These are phyloP conservation scores for Psix sp. DNA, from an alignment of 1,140 invertebrate species.

Conservation along the genomic window DNA sequence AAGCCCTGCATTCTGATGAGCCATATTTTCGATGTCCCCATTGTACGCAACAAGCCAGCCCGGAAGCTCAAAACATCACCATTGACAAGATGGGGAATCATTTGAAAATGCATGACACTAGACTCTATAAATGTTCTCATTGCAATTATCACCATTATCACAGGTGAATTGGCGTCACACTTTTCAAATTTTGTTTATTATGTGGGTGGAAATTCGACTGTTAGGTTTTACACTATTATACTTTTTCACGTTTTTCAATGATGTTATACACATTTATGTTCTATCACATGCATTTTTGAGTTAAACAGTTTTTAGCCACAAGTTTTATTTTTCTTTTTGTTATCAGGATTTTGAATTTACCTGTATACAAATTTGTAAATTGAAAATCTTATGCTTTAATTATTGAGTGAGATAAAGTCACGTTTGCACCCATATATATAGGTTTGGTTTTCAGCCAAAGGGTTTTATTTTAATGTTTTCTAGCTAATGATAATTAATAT, in stretches of 20 bases:
- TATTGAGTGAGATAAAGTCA: constrained; percentile 8
- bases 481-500: no score
- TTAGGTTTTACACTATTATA: not conserved
- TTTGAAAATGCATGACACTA: constrained; percentile 85
- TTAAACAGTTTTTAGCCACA: no score
- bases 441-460: constrained; percentile 2
- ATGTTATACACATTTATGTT: not conserved
- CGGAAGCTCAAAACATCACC: constrained; percentile 71
- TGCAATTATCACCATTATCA: constrained; percentile 82
- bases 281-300: no score
- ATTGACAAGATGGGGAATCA: constrained; percentile 82
- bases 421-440: constrained; percentile 38
- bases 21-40: constrained; percentile 83
- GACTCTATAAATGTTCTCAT: constrained; percentile 83
- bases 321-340: no score
- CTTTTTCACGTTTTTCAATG: not conserved
- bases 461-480: no score
- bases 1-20: constrained; percentile 82
- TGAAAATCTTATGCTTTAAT: not conserved
- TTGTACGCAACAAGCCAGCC: constrained; percentile 77
- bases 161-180: constrained; percentile 67
- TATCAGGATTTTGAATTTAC: no score
- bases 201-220: constrained; percentile 21
- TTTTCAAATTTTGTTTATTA: constrained; percentile 11
- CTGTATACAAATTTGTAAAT: no score